Evolutionary conservation across 2,113 vertebrate species (phyloP), one percentile per base, ranked within the genome.

Genomic region (Arizona elegans): DNA sequence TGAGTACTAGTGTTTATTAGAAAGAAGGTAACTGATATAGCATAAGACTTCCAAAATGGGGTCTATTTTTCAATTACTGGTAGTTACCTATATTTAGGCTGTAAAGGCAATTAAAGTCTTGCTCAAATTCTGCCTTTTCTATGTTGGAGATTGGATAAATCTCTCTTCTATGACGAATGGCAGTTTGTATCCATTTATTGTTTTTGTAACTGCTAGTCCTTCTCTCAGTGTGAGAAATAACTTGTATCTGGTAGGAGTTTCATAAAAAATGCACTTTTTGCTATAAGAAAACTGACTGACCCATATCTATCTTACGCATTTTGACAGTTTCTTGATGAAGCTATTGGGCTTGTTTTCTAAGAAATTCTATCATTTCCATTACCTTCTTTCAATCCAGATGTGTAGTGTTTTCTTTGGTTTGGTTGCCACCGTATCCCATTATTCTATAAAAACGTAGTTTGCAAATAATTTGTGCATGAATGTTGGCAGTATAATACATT

Each of bases 401-500:
- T 50, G 23, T 47, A 93, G 11, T 38, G 29, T 59, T 59, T 59
- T 59, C 58, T 59, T 59, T 59, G 86, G 87, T 86, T 86, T 90
- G 47, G 9, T 29, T 92, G 2, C 93, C 95, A 92, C 94, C 95
- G 86, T 91, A 7, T 92, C 93, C 92, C 29, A 70, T 33, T 89
- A 87, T 43, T 21, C 50, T 94, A 65, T 43, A 75, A 38, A n/a
- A 3, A 88, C 23, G 43, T 12, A 50, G 24, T 52, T 86, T 94
- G 92, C 87, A 70, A 75, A 75, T 75, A 75, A 33, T 33, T n/a
- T 94, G 90, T 54, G 93, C 58, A 90, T 53, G 91, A 86, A 89
- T 95, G 53, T 94, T 93, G 91, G 91, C 92, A 92, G 94, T 94
- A 91, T 88, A 91, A 93, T 94, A 94, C 92, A 93, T 93, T 95